phyloP scores from a whole-genome alignment of 1,140 invertebrate species.

The Paraescarpia echinospica region DNA sequence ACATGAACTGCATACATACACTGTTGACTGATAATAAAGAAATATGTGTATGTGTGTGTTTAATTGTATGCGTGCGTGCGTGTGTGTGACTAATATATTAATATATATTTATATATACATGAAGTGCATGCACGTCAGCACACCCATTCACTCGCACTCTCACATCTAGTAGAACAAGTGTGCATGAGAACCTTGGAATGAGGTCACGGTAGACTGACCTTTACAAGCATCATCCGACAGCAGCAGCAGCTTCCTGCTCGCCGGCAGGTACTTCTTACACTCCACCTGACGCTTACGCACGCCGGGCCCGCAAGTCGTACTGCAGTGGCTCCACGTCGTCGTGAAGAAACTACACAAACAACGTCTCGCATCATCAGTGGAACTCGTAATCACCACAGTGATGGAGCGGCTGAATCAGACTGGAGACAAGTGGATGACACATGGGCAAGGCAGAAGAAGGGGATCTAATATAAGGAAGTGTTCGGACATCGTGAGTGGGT shows the following conservation, averaged over 20 bases:
- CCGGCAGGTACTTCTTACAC: conserved; percentile 81
- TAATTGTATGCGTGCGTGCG: too few relatives aligned
- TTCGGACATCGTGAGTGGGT: too few relatives aligned
- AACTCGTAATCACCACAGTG: not conserved
- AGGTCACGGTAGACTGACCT: not conserved
- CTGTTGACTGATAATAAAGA: too few relatives aligned
- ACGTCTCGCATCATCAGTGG: not conserved
- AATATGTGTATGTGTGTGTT: too few relatives aligned
- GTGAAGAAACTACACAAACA: conserved; percentile 65
- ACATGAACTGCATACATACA: too few relatives aligned
- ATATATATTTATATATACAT: too few relatives aligned
- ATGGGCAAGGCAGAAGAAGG: too few relatives aligned
- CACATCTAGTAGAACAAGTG: too few relatives aligned
- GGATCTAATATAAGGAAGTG: too few relatives aligned
- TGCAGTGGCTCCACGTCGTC: conserved; percentile 85
- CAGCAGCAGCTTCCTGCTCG: not conserved
- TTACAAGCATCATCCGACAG: not conserved
- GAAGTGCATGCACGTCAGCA: not conserved
- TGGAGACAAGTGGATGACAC: too few relatives aligned
- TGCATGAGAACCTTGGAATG: not conserved
- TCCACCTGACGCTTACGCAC: conserved; percentile 74
- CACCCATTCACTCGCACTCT: not conserved
- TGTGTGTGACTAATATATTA: too few relatives aligned
- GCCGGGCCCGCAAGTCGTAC: conserved; percentile 83
- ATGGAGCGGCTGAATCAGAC: not conserved